Conservation (phyloP, 92 coral and sea anemone species). For the Palythoa caribaeorum region DNA sequence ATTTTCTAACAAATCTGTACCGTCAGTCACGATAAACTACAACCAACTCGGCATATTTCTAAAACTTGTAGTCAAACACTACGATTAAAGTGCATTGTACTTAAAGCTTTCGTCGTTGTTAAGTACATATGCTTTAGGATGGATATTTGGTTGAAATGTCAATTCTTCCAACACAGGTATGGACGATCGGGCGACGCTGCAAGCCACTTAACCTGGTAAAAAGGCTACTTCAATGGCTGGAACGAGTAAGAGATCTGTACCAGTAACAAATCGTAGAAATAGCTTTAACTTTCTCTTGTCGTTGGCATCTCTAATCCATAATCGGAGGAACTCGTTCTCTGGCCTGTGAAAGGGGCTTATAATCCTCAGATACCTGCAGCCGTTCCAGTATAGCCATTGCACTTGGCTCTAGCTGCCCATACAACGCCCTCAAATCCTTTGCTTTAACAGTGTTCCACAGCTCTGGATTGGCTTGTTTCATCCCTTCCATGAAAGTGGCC, state of each 20-base stretch:
- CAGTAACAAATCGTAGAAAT: conserved; percentile 12
- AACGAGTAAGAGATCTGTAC: background rate
- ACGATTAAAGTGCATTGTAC: conserved; percentile 12
- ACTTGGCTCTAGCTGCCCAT: background rate
- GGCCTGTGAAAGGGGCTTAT: background rate
- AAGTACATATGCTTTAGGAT: background rate
- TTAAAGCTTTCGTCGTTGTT: conserved; percentile 15
- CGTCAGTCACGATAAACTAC: background rate
- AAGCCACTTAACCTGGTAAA: background rate
- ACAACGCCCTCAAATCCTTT: conserved; percentile 9
- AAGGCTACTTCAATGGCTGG: conserved; percentile 7
- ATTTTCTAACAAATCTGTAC: background rate
- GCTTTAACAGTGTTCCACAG: conserved; percentile 15
- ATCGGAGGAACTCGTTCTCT: background rate
- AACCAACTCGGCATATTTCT: background rate
- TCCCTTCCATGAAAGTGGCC: conserved; percentile 10
- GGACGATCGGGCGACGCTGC: background rate
- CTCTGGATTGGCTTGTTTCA: conserved; percentile 1
- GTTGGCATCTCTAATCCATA: conserved; percentile 13
- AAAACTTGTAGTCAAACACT: conserved; percentile 8
- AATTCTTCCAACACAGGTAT: background rate
- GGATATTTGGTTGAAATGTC: background rate
- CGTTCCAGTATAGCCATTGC: background rate
- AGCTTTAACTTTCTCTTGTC: conserved; percentile 15
- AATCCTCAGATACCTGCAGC: background rate